Conservation (phyloP, 2,888 invertebrate genomes). For the Nebria salina region DNA sequence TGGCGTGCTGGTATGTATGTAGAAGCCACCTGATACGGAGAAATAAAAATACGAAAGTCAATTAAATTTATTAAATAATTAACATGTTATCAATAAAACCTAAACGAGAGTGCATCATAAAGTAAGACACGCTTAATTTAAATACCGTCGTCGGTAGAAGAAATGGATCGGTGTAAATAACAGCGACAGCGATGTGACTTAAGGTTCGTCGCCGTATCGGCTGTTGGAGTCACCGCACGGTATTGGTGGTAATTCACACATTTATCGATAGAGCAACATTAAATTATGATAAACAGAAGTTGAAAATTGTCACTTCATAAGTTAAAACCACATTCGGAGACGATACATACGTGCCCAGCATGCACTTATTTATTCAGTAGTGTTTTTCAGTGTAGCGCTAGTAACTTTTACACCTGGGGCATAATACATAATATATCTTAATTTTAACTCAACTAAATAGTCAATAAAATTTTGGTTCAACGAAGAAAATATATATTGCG, state of each 20-base stretch:
- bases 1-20: neutral
- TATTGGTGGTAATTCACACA: slow-evolving; percentile 11
- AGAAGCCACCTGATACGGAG: neutral
- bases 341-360: slow-evolving; percentile 22
- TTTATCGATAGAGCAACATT: slow-evolving; percentile 20
- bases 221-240: slow-evolving; percentile 15
- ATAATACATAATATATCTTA: neutral
- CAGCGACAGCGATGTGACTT: neutral
- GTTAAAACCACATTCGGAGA: slow-evolving; percentile 19
- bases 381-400: neutral
- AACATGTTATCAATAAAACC: slow-evolving; percentile 22
- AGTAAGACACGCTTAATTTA: slow-evolving; percentile 25
- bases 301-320: slow-evolving; percentile 28
- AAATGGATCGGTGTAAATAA: slow-evolving; percentile 20
- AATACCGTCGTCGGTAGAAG: neutral
- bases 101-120: slow-evolving; percentile 19
- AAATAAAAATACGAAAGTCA: neutral
- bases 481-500: too few species aligned
- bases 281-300: slow-evolving; percentile 34
- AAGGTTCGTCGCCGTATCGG: slow-evolving; percentile 11
- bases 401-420: neutral
- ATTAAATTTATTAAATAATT: slow-evolving; percentile 30
- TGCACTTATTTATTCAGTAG: slow-evolving; percentile 2
- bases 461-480: too few species aligned
- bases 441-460: too few species aligned